phyloP scores from a whole-genome alignment of 2,888 invertebrate genomes.

The Napeogenes inachia region DNA sequence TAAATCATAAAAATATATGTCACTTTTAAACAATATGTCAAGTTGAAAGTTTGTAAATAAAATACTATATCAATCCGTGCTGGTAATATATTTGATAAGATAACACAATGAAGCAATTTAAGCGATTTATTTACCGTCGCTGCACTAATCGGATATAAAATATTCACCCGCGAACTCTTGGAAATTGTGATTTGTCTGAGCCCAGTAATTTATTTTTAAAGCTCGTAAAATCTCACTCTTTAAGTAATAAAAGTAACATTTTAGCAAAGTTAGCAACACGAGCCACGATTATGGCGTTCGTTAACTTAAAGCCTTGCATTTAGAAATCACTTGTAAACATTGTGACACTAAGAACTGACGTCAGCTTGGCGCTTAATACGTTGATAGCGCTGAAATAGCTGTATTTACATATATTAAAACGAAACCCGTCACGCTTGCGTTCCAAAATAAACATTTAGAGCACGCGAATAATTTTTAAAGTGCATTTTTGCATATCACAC shows the following conservation, averaged over 20 bases:
- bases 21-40: neutral
- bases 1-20: neutral
- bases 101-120: constrained; percentile 42
- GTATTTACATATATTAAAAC: constrained; percentile 57
- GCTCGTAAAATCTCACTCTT: constrained; percentile 75
- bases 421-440: constrained; percentile 47
- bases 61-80: neutral
- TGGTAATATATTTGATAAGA: constrained; percentile 31
- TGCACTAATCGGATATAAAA: constrained; percentile 56
- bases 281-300: constrained; percentile 48
- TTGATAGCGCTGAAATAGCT: constrained; percentile 46
- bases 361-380: constrained; percentile 44
- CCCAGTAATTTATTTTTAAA: constrained; percentile 71
- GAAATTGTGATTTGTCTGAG: constrained; percentile 58
- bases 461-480: constrained; percentile 44
- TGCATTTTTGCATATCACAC: constrained; percentile 65
- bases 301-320: constrained; percentile 50
- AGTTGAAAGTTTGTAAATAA: neutral
- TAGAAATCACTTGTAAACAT: constrained; percentile 61
- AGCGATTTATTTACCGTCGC: constrained; percentile 54
- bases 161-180: constrained; percentile 60
- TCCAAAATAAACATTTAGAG: constrained; percentile 59
- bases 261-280: constrained; percentile 61
- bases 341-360: constrained; percentile 61
- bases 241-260: constrained; percentile 72